Percentiles rank a stretch among this genome's conserved stretches.
Evolutionary conservation across 2,888 invertebrate species (phyloP).

Genomic region (Scrobipalpa atriplicella): DNA sequence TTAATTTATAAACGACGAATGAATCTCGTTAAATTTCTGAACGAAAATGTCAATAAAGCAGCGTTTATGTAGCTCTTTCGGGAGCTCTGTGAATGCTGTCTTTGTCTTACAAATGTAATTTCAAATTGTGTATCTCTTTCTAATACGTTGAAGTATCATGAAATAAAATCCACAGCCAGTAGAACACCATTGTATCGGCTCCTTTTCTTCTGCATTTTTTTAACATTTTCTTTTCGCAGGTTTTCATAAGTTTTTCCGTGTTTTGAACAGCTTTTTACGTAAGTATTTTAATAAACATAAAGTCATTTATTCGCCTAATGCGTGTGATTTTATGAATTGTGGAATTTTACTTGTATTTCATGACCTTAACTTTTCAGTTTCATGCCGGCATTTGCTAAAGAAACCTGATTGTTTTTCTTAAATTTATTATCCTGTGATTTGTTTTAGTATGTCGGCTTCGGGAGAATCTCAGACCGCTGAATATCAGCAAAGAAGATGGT

Average conservation of each 20-base stretch:
- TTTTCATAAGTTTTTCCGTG: not conserved
- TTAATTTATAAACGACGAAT: not conserved
- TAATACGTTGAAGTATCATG: not conserved
- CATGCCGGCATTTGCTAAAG: not conserved
- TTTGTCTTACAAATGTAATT: not conserved
- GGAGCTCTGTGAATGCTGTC: not conserved
- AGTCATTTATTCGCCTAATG: not conserved
- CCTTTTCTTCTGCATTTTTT: not conserved
- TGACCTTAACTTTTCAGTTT: not conserved
- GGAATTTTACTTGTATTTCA: not conserved
- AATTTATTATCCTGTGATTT: not conserved
- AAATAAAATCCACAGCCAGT: not conserved
- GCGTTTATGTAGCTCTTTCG: conserved; percentile 1
- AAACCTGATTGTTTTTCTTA: not conserved
- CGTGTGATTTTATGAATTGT: not conserved
- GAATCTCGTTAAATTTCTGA: not conserved
- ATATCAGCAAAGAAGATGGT: conserved; percentile 87
- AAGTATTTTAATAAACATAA: not conserved
- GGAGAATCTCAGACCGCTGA: conserved; percentile 57
- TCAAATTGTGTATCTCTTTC: not conserved
- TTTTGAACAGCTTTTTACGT: not conserved
- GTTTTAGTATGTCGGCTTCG: conserved; percentile 49
- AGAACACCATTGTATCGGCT: not conserved
- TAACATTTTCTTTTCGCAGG: not conserved
- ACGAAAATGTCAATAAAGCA: conserved; percentile 6